Conservation (phyloP, 1,140 invertebrate genomes). For the Drosophila ohnishii region DNA sequence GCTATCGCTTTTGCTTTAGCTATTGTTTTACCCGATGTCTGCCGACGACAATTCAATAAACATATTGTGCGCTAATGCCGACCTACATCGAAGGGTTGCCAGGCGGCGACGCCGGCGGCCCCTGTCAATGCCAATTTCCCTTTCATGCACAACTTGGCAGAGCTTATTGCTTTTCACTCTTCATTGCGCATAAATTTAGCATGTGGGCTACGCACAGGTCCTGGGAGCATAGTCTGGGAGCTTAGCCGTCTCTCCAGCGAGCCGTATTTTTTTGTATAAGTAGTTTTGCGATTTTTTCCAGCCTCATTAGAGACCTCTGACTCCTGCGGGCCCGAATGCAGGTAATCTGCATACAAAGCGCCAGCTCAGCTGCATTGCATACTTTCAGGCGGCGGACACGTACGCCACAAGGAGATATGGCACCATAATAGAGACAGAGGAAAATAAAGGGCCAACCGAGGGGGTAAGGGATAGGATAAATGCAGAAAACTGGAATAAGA, state of each 20-base stretch:
- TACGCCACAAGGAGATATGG: constrained; percentile 44
- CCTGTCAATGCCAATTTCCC: constrained; percentile 74
- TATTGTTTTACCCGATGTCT: constrained; percentile 1
- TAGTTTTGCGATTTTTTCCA: constrained; percentile 56
- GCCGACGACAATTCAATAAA: constrained; percentile 50
- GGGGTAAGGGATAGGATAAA: neutral
- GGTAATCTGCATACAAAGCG: constrained; percentile 75
- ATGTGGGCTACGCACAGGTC: constrained; percentile 53
- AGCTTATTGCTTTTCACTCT: constrained; percentile 79
- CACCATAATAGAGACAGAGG: constrained; percentile 47
- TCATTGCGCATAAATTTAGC: constrained; percentile 78
- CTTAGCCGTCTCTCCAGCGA: constrained; percentile 2
- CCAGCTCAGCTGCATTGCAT: constrained; percentile 45
- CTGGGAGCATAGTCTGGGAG: constrained; percentile 1
- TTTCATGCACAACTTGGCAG: constrained; percentile 78
- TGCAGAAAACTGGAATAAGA: constrained; percentile 3
- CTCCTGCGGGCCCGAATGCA: constrained; percentile 34
- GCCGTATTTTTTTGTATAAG: constrained; percentile 7
- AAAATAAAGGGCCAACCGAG: constrained; percentile 13
- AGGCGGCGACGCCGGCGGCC: constrained; percentile 6
- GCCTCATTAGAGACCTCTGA: constrained; percentile 61
- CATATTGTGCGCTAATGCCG: constrained; percentile 38
- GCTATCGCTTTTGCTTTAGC: neutral
- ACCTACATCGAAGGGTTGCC: constrained; percentile 27
- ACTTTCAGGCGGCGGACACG: constrained; percentile 35